These are phyloP conservation scores for Watsonalla cultraria DNA, from an alignment of 2,888 invertebrate species.

Conservation along the genomic window DNA sequence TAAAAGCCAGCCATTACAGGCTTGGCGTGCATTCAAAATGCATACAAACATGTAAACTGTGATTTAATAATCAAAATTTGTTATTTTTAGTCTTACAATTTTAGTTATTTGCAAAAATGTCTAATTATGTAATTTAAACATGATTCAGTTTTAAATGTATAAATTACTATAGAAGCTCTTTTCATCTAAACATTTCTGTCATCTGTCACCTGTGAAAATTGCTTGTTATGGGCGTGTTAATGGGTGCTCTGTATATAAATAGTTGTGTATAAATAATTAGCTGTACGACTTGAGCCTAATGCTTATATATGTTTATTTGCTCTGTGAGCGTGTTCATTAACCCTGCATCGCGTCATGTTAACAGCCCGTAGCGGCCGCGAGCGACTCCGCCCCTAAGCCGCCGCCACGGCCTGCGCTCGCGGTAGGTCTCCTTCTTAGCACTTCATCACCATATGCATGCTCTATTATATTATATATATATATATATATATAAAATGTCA, in stretches of 20 bases:
- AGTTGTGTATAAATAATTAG: constrained; percentile 1
- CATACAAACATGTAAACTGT: too few relatives aligned
- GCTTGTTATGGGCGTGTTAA: not conserved
- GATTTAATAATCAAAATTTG: too few relatives aligned
- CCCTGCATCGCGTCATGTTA: constrained; percentile 76
- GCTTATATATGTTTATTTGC: constrained; percentile 57
- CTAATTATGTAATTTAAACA: too few relatives aligned
- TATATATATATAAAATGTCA: too few relatives aligned
- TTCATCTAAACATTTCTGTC: not conserved
- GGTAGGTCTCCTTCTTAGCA: constrained; percentile 78
- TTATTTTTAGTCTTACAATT: too few relatives aligned
- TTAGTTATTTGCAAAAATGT: too few relatives aligned
- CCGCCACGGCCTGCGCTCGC: constrained; percentile 80
- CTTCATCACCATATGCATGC: constrained; percentile 59
- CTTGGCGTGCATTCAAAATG: too few relatives aligned
- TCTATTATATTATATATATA: not conserved
- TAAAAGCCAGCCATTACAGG: too few relatives aligned
- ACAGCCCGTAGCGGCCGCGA: constrained; percentile 79
- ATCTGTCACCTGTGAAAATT: not conserved
- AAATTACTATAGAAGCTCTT: too few relatives aligned
- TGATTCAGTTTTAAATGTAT: too few relatives aligned
- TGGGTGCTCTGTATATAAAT: not conserved
- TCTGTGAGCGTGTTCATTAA: constrained; percentile 61
- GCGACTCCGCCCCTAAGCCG: constrained; percentile 76
- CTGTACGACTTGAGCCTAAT: constrained; percentile 33